Evolutionary conservation across 1,140 invertebrate species (phyloP).

Genomic region (Drosophila azteca): DNA sequence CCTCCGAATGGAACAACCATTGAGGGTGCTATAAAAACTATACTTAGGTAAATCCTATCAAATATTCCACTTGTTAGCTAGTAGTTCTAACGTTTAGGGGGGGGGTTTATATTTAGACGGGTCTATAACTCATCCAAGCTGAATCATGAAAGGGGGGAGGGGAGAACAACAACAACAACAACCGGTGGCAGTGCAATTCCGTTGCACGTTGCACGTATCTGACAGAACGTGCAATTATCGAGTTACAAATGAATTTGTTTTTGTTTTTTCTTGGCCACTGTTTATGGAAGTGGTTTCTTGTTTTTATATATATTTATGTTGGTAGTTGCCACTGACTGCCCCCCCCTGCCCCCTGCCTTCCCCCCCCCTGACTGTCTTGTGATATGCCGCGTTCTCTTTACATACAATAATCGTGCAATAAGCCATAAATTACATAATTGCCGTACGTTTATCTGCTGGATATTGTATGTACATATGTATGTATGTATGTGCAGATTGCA

Average conservation of each 20-base stretch:
- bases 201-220: slow-evolving; percentile 6
- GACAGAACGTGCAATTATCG: slow-evolving; percentile 67
- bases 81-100: neutral
- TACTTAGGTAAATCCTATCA: too few relatives aligned
- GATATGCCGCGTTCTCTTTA: slow-evolving; percentile 11
- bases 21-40: too few relatives aligned
- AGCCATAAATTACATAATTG: slow-evolving; percentile 73
- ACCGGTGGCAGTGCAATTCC: too few relatives aligned
- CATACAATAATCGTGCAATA: slow-evolving; percentile 47
- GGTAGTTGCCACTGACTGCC: too few relatives aligned
- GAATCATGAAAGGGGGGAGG: slow-evolving; percentile 1
- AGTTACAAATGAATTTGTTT: slow-evolving; percentile 59
- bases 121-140: slow-evolving; percentile 30
- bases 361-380: too few relatives aligned
- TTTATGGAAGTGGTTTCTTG: slow-evolving; percentile 51
- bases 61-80: too few relatives aligned
- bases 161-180: neutral
- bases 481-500: slow-evolving; percentile 4
- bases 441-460: slow-evolving; percentile 46
- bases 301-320: neutral
- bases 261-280: slow-evolving; percentile 31
- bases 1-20: too few relatives aligned
- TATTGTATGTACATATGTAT: neutral
- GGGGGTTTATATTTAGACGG: too few relatives aligned
- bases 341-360: too few relatives aligned